Conservation (phyloP, 2,113 vertebrate genomes). For the Xenopus laevis region DNA sequence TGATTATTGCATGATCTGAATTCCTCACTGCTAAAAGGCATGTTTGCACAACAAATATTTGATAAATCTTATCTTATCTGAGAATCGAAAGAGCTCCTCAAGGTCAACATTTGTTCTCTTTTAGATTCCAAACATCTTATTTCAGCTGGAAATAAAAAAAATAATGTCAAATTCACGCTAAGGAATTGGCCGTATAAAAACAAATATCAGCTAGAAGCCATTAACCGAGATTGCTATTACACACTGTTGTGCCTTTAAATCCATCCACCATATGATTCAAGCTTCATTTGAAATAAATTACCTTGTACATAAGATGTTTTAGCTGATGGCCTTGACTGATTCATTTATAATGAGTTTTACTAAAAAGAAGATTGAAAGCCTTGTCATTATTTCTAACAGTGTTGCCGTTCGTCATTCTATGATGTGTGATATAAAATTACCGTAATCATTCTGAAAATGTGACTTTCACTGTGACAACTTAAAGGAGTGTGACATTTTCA, state of each 20-base stretch:
- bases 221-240: constrained; percentile 24
- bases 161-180: too few relatives aligned
- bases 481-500: constrained; percentile 63
- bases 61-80: too few relatives aligned
- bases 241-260: constrained; percentile 21
- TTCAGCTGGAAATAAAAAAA: too few relatives aligned
- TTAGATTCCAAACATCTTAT: too few relatives aligned
- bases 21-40: too few relatives aligned
- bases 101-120: too few relatives aligned
- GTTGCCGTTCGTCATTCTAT: constrained; percentile 60
- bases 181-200: too few relatives aligned
- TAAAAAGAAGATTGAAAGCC: constrained; percentile 56
- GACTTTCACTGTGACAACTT: constrained; percentile 67
- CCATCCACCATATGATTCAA: constrained; percentile 28
- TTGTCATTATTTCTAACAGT: constrained; percentile 59
- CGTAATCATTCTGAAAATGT: constrained; percentile 66
- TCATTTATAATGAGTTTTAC: constrained; percentile 63
- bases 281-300: constrained; percentile 44
- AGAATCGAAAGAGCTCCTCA: too few relatives aligned
- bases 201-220: not conserved
- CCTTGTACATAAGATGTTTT: constrained; percentile 52
- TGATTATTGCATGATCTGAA: too few relatives aligned
- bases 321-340: constrained; percentile 58
- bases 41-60: too few relatives aligned
- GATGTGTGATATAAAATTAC: constrained; percentile 66